Percentiles rank a stretch among this genome's conserved stretches.
phyloP scores from a whole-genome alignment of 2,888 invertebrate species.

The Lasioglossum marginatum region DNA sequence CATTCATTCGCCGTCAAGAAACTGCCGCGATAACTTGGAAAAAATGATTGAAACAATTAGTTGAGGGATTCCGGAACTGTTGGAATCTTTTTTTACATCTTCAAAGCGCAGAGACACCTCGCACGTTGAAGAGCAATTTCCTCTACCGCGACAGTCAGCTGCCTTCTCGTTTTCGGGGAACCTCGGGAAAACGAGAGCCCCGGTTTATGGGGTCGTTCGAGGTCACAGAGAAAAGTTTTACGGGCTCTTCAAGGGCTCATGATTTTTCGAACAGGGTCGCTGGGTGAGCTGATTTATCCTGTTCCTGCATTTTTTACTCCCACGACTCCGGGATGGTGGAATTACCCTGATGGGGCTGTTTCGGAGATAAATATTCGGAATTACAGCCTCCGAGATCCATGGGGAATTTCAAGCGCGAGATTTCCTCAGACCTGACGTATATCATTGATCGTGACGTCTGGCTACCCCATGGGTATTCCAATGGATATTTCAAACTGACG shows the following conservation, averaged over 20 bases:
- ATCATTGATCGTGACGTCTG: not conserved
- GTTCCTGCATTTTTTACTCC: not conserved
- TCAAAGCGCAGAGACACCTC: too few species aligned
- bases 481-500: not conserved
- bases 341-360: constrained; percentile 2
- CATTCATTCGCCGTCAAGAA: too few species aligned
- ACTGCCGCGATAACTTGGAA: too few species aligned
- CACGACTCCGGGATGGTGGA: not conserved
- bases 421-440: not conserved
- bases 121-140: not conserved
- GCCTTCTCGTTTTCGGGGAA: not conserved
- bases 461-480: not conserved
- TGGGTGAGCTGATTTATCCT: not conserved
- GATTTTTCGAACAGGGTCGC: constrained; percentile 7
- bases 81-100: too few species aligned
- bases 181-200: not conserved
- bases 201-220: not conserved
- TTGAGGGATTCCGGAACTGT: too few species aligned
- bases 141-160: not conserved
- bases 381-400: not conserved
- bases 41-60: too few species aligned
- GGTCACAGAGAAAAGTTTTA: not conserved
- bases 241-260: constrained; percentile 1
- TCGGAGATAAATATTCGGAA: constrained; percentile 5
- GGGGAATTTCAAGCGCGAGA: not conserved